These are phyloP conservation scores for Melipona bicolor DNA, from an alignment of 2,888 invertebrate species.

Conservation along the genomic window DNA sequence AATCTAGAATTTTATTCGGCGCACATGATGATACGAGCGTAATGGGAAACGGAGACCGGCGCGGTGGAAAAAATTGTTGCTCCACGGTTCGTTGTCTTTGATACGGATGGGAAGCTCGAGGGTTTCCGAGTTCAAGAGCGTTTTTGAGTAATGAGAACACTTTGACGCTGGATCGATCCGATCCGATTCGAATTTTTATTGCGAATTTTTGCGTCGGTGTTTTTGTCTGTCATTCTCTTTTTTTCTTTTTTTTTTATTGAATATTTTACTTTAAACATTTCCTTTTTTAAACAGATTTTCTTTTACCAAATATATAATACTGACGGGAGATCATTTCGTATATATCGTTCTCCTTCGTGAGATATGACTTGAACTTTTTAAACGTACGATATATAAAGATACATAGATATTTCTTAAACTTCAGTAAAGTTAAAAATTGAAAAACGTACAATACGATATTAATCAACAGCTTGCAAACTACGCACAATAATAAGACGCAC, in stretches of 20 bases:
- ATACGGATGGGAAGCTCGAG: neutral
- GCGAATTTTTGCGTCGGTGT: neutral
- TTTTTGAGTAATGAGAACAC: neutral
- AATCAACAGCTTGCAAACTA: too few species aligned
- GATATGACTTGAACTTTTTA: too few species aligned
- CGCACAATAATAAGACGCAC: too few species aligned
- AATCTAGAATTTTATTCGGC: constrained; percentile 41
- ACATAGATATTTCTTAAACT: too few species aligned
- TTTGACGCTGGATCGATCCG: neutral
- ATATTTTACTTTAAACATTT: too few species aligned
- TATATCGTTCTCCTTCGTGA: too few species aligned
- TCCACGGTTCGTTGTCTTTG: constrained; percentile 31
- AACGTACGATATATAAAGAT: too few species aligned
- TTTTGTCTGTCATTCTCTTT: neutral
- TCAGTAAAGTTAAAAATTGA: too few species aligned
- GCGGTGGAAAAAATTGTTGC: constrained; percentile 36
- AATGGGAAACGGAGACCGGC: constrained; percentile 46
- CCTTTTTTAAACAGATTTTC: too few species aligned
- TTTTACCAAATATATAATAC: too few species aligned
- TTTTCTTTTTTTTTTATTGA: neutral
- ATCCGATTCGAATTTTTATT: neutral
- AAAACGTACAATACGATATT: too few species aligned
- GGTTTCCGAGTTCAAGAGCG: neutral
- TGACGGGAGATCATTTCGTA: too few species aligned
- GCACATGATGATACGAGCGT: constrained; percentile 29